Percentiles rank a stretch among this genome's conserved stretches.
Evolutionary conservation across 2,888 invertebrate species (phyloP).

Genomic region (Eilema depressum): DNA sequence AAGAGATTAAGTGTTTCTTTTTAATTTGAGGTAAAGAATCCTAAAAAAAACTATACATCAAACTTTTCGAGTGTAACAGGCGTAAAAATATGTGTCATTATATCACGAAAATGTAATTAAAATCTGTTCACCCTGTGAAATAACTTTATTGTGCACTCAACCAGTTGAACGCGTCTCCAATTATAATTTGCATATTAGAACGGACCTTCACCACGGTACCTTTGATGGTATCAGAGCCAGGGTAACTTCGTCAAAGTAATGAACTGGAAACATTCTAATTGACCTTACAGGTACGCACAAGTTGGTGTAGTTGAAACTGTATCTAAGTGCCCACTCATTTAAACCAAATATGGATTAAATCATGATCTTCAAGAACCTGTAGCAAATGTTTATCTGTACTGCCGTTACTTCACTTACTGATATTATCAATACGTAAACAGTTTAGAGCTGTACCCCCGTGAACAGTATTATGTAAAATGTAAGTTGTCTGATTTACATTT

Average conservation of each 20-base stretch:
- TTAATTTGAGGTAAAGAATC: neutral
- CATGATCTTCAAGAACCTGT: conserved; percentile 39
- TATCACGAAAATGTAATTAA: conserved; percentile 23
- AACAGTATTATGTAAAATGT: too few species aligned
- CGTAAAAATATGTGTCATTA: neutral
- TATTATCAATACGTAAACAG: too few species aligned
- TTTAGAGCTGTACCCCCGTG: too few species aligned
- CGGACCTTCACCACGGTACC: conserved; percentile 47
- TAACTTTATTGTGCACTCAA: conserved; percentile 30
- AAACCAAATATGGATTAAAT: conserved; percentile 37
- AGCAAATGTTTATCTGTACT: neutral
- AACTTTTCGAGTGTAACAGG: neutral
- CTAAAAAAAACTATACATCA: neutral
- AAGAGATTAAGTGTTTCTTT: neutral
- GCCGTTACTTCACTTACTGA: too few species aligned
- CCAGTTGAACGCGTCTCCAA: conserved; percentile 41
- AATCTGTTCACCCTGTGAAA: conserved; percentile 18
- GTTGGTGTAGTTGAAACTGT: conserved; percentile 37
- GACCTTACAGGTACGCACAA: conserved; percentile 21
- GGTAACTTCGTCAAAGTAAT: conserved; percentile 48
- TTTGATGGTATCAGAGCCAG: conserved; percentile 47
- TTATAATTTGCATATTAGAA: conserved; percentile 64
- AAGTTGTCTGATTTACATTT: conserved; percentile 34
- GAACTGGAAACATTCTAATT: conserved; percentile 29
- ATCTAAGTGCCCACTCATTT: conserved; percentile 16